These are phyloP conservation scores for Paramormyrops hopkinsi DNA, from an alignment of 2,797 vertebrate genomes.

Conservation along the genomic window DNA sequence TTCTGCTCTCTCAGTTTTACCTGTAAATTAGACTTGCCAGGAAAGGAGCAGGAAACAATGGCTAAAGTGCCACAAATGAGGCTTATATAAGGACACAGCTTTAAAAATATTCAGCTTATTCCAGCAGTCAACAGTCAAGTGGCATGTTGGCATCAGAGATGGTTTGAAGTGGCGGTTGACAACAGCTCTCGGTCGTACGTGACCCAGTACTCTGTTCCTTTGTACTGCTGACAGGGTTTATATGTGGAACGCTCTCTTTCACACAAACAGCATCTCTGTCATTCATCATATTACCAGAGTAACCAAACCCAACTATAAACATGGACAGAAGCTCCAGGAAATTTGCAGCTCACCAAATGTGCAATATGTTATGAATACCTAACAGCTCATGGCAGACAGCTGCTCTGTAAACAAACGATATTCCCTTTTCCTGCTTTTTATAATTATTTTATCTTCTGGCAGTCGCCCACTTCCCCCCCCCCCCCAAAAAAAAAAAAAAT, in stretches of 20 bases:
- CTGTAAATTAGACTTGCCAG: neutral
- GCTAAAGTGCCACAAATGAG: neutral
- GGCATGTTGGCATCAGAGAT: neutral
- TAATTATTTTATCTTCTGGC: neutral
- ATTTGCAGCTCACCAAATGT: neutral
- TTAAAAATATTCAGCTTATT: neutral
- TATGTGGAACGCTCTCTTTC: neutral
- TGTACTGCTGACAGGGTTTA: neutral
- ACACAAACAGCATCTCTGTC: conserved; percentile 4
- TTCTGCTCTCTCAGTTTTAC: neutral
- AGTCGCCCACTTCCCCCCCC: neutral
- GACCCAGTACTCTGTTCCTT: neutral
- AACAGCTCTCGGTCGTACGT: neutral
- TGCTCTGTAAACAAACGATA: neutral
- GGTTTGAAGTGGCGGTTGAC: neutral
- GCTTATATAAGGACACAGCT: neutral
- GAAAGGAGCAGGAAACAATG: neutral
- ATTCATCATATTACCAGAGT: conserved; percentile 2
- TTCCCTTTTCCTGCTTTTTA: neutral
- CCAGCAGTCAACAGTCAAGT: neutral
- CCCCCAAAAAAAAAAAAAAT: neutral
- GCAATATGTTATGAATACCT: neutral
- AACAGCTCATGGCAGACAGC: neutral
- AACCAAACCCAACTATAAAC: neutral
- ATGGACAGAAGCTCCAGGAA: neutral